phyloP scores from a whole-genome alignment of 53 echinoderm and acorn worm genomes.

The Henricia sp. region DNA sequence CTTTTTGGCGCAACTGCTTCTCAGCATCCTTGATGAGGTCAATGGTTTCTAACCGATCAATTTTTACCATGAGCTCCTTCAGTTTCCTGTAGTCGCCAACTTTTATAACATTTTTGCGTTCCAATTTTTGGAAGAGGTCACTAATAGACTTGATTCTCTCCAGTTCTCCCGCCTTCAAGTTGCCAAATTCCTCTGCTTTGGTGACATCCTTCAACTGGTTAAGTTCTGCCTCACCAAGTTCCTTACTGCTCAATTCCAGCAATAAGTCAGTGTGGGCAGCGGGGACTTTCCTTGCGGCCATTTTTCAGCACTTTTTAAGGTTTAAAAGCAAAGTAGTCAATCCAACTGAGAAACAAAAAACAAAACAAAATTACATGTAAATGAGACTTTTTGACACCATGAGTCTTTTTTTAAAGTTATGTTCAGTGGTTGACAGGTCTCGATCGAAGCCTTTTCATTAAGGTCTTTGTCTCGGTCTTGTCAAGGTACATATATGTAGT shows the following conservation, averaged over 20 bases:
- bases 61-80: not conserved
- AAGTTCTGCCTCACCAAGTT: not conserved
- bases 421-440: too few relatives aligned
- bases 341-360: too few relatives aligned
- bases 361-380: too few relatives aligned
- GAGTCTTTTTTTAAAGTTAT: too few relatives aligned
- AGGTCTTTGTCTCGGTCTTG: too few relatives aligned
- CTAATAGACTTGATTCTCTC: slow-evolving; percentile 11
- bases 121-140: slow-evolving; percentile 6
- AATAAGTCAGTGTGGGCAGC: slow-evolving; percentile 3
- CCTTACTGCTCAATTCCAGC: not conserved
- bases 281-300: not conserved
- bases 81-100: slow-evolving; percentile 31
- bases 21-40: not conserved
- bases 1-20: not conserved
- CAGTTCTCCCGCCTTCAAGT: slow-evolving; percentile 27
- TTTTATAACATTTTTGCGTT: slow-evolving; percentile 8
- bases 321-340: too few relatives aligned
- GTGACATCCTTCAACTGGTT: not conserved
- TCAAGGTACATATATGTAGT: too few relatives aligned
- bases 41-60: not conserved
- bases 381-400: too few relatives aligned
- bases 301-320: not conserved
- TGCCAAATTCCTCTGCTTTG: slow-evolving; percentile 18
- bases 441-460: too few relatives aligned